A percentile compares a stretch with the other conserved stretches of the same genome.
Conservation (phyloP, 2,113 vertebrate species). For the Bungarus multicinctus region DNA sequence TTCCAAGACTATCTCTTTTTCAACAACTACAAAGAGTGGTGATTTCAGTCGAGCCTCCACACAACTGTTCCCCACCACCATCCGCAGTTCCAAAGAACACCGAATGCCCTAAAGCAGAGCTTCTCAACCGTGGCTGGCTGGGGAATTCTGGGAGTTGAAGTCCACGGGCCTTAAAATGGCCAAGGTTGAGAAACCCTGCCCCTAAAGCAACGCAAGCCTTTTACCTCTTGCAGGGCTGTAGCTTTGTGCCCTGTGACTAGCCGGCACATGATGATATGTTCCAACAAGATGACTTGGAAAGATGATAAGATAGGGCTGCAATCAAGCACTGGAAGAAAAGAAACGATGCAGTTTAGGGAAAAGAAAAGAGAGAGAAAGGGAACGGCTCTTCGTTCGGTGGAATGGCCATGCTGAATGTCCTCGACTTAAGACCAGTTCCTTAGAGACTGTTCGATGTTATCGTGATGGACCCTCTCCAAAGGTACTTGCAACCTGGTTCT, state of each 20-base stretch:
- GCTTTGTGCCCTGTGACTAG: constrained; percentile 98
- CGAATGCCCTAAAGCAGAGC: not conserved
- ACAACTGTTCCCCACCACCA: not conserved
- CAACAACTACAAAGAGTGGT: not conserved
- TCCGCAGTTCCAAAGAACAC: not conserved
- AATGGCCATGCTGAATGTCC: not conserved
- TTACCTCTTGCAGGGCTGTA: constrained; percentile 93
- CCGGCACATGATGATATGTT: constrained; percentile 99
- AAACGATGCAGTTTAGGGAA: fast-evolving
- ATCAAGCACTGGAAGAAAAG: constrained; percentile 83
- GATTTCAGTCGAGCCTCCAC: not conserved
- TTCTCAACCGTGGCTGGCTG: not conserved
- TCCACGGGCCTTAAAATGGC: not conserved
- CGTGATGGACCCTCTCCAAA: not conserved
- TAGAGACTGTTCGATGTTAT: fast-evolving
- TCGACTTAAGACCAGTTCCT: not conserved
- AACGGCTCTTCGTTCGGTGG: fast-evolving
- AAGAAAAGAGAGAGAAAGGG: fast-evolving
- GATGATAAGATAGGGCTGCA: constrained; percentile 98
- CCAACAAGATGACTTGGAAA: constrained; percentile 97
- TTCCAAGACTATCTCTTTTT: fast-evolving
- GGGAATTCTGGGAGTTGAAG: not conserved
- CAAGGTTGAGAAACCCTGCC: not conserved
- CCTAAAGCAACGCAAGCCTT: not conserved
- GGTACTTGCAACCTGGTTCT: not conserved